Evolutionary conservation across 1,140 invertebrate genomes (phyloP), one percentile per base, ranked within the genome.

Genomic region (Bradysia coprophila): DNA sequence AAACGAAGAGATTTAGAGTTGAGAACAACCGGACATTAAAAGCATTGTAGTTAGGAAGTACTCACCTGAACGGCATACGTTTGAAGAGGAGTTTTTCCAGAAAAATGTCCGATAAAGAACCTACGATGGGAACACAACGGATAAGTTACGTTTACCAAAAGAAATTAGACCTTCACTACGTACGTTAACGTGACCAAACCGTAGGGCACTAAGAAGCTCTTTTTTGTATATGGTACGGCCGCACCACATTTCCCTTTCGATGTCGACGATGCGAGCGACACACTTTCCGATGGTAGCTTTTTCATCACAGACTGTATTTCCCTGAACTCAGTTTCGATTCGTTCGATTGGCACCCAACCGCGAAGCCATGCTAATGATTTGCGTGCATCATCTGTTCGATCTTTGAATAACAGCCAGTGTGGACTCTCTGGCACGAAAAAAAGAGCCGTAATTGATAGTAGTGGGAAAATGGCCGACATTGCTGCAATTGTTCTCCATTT

Each of bases 401-500:
- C 70, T 49, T 71, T 73, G 0, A 63, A 69, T 51, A 72, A 66
- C 11, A 84, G 59, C 81, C 81, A 86, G 46, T 78, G 69, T 3
- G 81, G 81, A 46, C 77, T 81, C 55, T 86, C 82, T 0, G 82
- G 82, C 2, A 86, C 70, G 48, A 81, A 68, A 43, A 67, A 74
- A 1, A 85, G 59, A 0, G 72, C 66, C 0, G 71, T 33, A 13
- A 81, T 69, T 4, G 78, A 74, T 0, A 75, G 43, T 21, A 81
- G 55, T 6, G 81, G 80, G 46, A 80, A 72, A 2, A 59, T 51
- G 0, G 78, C 62, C 49, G 79, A 81, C 24, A 80, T 57, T 0
- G 81, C 53, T 0, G 76, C 75, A 2, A 81, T 69, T 0, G 66
- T 73, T 21, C 79, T 62, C 81, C 81, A 84, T 37, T 66, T 63